Percentiles rank a stretch among this genome's conserved stretches.
These are phyloP conservation scores for Upupa epops DNA, from an alignment of 2,113 vertebrate species.

Conservation along the genomic window DNA sequence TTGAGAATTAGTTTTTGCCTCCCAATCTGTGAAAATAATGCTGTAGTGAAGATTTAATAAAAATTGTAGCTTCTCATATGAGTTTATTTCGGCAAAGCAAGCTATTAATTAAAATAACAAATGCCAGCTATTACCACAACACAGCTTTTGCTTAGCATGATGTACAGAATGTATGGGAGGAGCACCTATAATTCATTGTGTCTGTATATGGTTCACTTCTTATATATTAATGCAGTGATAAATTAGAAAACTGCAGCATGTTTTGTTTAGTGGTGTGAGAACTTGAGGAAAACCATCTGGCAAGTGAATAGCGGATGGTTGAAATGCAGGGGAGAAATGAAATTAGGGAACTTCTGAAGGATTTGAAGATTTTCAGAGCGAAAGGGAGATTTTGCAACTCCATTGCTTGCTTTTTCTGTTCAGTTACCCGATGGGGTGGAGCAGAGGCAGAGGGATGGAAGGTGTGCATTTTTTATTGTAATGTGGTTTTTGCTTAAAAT, in stretches of 20 bases:
- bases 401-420: background rate
- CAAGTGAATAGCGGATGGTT: constrained; percentile 27
- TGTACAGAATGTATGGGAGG: constrained; percentile 66
- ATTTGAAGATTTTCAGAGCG: constrained; percentile 41
- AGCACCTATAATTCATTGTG: constrained; percentile 71
- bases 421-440: background rate
- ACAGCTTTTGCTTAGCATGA: constrained; percentile 78
- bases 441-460: background rate
- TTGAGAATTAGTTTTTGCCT: constrained; percentile 80
- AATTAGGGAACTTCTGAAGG: constrained; percentile 55
- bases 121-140: constrained; percentile 81
- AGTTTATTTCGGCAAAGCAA: constrained; percentile 84
- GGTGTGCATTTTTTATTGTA: background rate
- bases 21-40: constrained; percentile 78
- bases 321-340: constrained; percentile 37
- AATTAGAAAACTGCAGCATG: constrained; percentile 72
- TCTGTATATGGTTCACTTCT: constrained; percentile 65
- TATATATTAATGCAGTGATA: constrained; percentile 72
- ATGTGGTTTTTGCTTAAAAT: background rate
- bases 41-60: constrained; percentile 78
- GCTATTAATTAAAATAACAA: constrained; percentile 87
- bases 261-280: constrained; percentile 63
- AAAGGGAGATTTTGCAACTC: background rate
- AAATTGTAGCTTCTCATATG: constrained; percentile 70
- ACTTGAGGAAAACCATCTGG: constrained; percentile 74